Evolutionary conservation across 2,113 vertebrate species (phyloP).

Genomic region (Cololabis saira): DNA sequence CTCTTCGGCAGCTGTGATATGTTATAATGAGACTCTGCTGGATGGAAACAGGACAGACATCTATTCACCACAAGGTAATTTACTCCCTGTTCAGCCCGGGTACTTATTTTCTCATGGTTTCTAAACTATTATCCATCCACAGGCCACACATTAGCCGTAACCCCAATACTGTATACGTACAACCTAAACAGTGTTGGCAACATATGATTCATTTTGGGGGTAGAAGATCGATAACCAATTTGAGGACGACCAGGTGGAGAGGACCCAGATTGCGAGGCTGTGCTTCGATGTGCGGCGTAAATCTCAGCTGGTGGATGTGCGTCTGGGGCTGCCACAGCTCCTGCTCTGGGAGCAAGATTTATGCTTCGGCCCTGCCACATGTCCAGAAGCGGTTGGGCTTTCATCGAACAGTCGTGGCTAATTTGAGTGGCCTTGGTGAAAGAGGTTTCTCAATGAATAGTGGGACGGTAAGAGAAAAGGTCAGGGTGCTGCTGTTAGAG

Average conservation of each 20-base stretch:
- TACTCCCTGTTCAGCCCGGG: constrained; percentile 36
- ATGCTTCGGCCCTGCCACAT: constrained; percentile 46
- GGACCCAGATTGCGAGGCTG: constrained; percentile 61
- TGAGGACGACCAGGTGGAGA: constrained; percentile 71
- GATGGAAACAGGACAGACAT: constrained; percentile 56
- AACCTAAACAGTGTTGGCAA: constrained; percentile 63
- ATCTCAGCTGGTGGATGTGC: constrained; percentile 63
- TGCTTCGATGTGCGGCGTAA: constrained; percentile 68
- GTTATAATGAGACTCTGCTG: constrained; percentile 66
- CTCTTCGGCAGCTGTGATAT: constrained; percentile 45
- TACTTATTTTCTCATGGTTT: constrained; percentile 45
- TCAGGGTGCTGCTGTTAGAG: constrained; percentile 22
- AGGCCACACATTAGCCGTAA: constrained; percentile 46
- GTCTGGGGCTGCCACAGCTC: constrained; percentile 56
- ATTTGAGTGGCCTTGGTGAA: constrained; percentile 58
- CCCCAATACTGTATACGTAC: constrained; percentile 61
- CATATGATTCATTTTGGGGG: constrained; percentile 78
- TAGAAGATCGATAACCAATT: constrained; percentile 84
- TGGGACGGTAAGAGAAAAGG: constrained; percentile 29
- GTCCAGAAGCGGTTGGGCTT: constrained; percentile 41
- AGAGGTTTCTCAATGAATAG: constrained; percentile 33
- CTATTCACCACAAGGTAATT: constrained; percentile 55
- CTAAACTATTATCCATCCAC: constrained; percentile 61
- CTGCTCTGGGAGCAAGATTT: constrained; percentile 64
- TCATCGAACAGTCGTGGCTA: constrained; percentile 49